Evolutionary conservation across 2,113 vertebrate genomes (phyloP), one percentile per base, ranked within the genome.

Genomic region (Octodon degus): DNA sequence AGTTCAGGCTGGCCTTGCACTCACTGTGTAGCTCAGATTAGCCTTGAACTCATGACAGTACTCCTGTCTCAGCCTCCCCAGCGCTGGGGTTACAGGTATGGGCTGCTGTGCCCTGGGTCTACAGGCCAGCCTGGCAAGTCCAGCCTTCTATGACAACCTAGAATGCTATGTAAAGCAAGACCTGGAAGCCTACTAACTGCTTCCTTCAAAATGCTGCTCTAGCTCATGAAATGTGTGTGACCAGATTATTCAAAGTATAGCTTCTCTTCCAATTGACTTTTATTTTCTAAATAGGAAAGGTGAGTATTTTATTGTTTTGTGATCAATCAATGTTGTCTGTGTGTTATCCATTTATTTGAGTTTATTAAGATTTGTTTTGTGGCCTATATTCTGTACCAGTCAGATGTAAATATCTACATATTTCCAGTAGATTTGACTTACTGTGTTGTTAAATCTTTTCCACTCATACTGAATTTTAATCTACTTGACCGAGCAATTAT

Each of bases 231-330:
- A 68, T 47, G 7, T 63, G 43, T 68, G 37, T 53, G 79, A 72
- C 13, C 53, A 80, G 27, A 24, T 20, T 84, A 65, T 88, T 84
- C 32, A 47, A 76, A 65, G 22, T 63, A 34, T 62, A 34, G n/a
- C 79, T 88, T 95, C 83, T 91, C 43, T 76, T 62, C 83, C 81
- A 27, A 24, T 82, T 58, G 22, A 65, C 55, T 91, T 84, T 84
- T 85, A 85, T 50, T 60, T 94, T 83, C 53, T 96, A 87, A 58
- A 72, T 72, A 72, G 8, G n/a, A 91, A 22, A 77, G 10, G 20
- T 81, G 50, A 30, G 65, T 93, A 68, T 27, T 82, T 67, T 76
- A 68, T 63, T 72, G 5, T 19, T 27, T 55, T 89, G 11, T 89
- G 17, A 34, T 79, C 32, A 79, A 40, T 60, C 25, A 91, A 84